Base-by-base conservation (phyloP, 2,797 vertebrate species). In the Amazona ochrocephala region DNA sequence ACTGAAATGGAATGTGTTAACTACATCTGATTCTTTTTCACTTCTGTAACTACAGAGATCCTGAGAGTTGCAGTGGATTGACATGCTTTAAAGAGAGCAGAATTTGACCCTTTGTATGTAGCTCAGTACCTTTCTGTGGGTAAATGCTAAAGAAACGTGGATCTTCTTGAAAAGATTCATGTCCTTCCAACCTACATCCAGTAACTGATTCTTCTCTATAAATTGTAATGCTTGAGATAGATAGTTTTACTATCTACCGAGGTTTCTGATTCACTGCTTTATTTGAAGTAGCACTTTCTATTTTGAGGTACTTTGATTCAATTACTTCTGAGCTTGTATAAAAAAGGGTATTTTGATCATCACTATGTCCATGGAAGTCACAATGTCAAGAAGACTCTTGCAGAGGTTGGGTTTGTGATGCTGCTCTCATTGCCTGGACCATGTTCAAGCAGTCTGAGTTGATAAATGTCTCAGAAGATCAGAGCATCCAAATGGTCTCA, bases 201-300 rank as follows among this genome's bases (percentile, higher is more conserved):
- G 61, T 73, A 85, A 91, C 60, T 93, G 84, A 84, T 76, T 89
- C 34, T 19, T 81, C 26, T 80, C 51, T 84, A 41, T 67, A 81
- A 88, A 89, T 66, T 89, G 27, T 58, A 64, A 21, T 77, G 47
- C 76, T 94, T 84, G 62, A 87, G 58, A 62, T 80, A 89, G 62
- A 62, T 83, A 54, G 44, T 66, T 91, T 56, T 58, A 73, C 72
- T 88, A 13, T 42, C 56, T 85, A 34, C 34, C 84, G 78, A 87
- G 82, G 45, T 74, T 95, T 91, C 60, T 93, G 93, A 88, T 93
- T 93, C 81, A 64, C 34, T 86, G 71, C 44, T 89, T 89, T 84
- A 76, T 88, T 85, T 95, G 70, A 94, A 88, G 88, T 64, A 60
- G 47, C 30, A 41, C n/a, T 79, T 94, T 93, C 88, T 94, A 72